Conservation (phyloP, 2,113 vertebrate genomes). For the Dipodomys merriami region DNA sequence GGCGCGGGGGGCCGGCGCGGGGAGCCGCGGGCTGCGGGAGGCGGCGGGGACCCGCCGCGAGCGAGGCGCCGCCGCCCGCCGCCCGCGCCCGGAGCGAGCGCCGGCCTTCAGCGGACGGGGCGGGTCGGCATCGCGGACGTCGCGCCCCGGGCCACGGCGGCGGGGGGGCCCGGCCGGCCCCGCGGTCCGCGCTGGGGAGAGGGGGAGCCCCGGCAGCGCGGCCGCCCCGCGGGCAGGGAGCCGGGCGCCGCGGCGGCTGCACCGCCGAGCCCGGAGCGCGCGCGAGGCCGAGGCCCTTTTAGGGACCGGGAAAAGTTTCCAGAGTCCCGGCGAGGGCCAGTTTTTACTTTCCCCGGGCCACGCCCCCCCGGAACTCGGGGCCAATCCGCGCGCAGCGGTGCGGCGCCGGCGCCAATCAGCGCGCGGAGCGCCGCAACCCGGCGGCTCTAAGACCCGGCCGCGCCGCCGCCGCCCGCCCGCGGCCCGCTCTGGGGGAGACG, state of each 20-base stretch:
- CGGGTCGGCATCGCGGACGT: constrained; percentile 61
- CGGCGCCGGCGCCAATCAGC: constrained; percentile 76
- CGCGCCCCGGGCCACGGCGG: constrained; percentile 49
- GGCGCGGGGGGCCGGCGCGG: neutral
- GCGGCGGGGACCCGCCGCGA: neutral
- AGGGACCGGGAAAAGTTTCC: constrained; percentile 81
- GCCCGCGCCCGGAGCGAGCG: neutral
- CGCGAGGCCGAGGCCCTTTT: constrained; percentile 76
- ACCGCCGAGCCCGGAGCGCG: constrained; percentile 67
- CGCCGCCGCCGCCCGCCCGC: neutral
- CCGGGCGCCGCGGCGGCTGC: constrained; percentile 42
- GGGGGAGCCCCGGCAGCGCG: constrained; percentile 2
- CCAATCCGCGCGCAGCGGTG: constrained; percentile 74
- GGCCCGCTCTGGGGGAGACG: no score
- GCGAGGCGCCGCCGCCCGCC: constrained; percentile 46
- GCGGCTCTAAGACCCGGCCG: constrained; percentile 76
- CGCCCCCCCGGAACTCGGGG: constrained; percentile 73
- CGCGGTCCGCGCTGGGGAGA: neutral
- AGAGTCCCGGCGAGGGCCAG: constrained; percentile 77
- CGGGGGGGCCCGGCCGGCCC: constrained; percentile 30
- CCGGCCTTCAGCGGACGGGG: constrained; percentile 57
- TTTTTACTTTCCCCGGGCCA: constrained; percentile 84
- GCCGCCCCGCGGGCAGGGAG: constrained; percentile 74
- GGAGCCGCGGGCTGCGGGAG: neutral
- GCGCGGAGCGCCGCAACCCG: constrained; percentile 62